Conservation (phyloP, 2,888 invertebrate genomes). For the Scelioninae gen. 1 region DNA sequence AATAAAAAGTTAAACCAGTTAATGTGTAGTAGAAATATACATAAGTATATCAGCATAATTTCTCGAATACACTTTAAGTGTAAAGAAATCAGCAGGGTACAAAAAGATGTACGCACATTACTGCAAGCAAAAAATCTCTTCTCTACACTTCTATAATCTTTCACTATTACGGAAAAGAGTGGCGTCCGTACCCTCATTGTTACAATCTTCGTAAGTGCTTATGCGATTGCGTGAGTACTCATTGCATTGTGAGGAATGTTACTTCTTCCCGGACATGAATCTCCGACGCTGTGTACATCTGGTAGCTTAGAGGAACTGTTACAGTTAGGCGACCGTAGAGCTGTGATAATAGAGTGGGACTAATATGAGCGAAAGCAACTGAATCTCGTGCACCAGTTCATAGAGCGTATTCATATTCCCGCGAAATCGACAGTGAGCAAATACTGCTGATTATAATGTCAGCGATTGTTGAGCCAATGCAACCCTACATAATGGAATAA, state of each 20-base stretch:
- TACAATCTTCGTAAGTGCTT: constrained; percentile 69
- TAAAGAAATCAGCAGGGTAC: not conserved
- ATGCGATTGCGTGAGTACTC: constrained; percentile 63
- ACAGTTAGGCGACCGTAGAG: constrained; percentile 77
- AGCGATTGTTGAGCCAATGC: constrained; percentile 1
- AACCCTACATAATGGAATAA: constrained; percentile 3
- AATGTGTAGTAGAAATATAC: not conserved
- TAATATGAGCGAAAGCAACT: constrained; percentile 76
- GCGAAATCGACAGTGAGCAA: constrained; percentile 78
- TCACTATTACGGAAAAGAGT: constrained; percentile 39
- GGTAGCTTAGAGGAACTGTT: constrained; percentile 67
- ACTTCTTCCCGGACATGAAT: constrained; percentile 72
- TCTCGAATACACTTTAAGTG: not conserved
- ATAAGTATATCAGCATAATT: not conserved
- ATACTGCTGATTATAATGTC: constrained; percentile 36
- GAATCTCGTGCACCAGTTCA: constrained; percentile 51
- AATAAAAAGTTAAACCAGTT: not conserved
- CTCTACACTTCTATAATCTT: constrained; percentile 32
- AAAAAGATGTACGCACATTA: not conserved
- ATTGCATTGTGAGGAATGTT: constrained; percentile 62
- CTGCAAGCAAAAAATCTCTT: constrained; percentile 33
- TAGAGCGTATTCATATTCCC: constrained; percentile 34
- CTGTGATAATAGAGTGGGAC: constrained; percentile 74
- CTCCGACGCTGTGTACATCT: constrained; percentile 57
- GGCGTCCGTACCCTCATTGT: constrained; percentile 65